Evolutionary conservation across 2,797 vertebrate genomes (phyloP), one percentile per base, ranked within the genome.

Genomic region (Lacerta bilineata): DNA sequence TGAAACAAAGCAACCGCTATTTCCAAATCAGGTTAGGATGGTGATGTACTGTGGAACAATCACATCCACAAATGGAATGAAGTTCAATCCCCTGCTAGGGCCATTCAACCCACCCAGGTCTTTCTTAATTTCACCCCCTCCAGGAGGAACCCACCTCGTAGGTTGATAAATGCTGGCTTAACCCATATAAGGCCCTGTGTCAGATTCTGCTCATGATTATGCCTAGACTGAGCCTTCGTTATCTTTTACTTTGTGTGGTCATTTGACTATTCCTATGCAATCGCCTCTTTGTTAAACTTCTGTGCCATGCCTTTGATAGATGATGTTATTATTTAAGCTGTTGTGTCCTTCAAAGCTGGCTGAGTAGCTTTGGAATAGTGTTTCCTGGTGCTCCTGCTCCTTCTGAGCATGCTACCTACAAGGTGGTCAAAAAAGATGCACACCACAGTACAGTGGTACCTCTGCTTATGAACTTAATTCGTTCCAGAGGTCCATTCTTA

Each of bases 261-360:
- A 85, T 64, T 25, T 43, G 27, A 17, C 43, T 23, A 83, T 36
- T 41, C 43, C 80, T 88, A 88, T 78, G 59, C 87, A 69, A 55
- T 55, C 13, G 50, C 36, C 72, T 87, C 64, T 13, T 2, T 41
- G 5, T 88, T 87, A 87, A 80, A 91, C 75, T 81, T 68, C 83
- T 41, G 87, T 87, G 4, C 87, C 0, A 18, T 46, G 39, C 8
- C 39, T 80, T 68, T 85, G 46, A 83, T 13, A 69, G 72, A 64
- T n/a, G 64, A 25, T 68, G 92, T 79, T 90, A 64, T 92, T 83
- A 46, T n/a, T 90, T 88, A 39, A 88, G 68, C 80, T 68, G n/a
- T 5, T 88, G 4, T 90, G 81, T 36, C 69, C 50, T 87, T 94
- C 83, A 59, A 80, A 79, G 23, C 11, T 86, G 87, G 76, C 41